These are phyloP conservation scores for Ichneumon xanthorius DNA, from an alignment of 2,888 invertebrate species.

Conservation along the genomic window DNA sequence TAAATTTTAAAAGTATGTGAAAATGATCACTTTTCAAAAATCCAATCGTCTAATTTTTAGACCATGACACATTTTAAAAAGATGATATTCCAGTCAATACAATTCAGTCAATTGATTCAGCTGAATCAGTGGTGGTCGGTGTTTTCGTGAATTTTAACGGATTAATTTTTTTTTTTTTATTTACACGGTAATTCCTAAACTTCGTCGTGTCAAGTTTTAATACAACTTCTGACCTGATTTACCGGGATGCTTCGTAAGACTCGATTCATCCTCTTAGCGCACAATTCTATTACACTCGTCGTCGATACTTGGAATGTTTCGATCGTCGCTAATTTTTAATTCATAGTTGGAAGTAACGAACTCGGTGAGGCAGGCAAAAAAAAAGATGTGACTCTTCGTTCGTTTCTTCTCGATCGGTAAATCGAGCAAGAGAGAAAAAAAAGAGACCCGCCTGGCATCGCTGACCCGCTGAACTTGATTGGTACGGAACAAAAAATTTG, in stretches of 20 bases:
- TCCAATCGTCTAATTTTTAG: too few relatives aligned
- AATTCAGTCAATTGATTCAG: too few relatives aligned
- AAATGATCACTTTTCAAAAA: too few relatives aligned
- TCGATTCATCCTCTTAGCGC: too few relatives aligned
- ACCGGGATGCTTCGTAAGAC: not conserved
- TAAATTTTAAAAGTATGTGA: too few relatives aligned
- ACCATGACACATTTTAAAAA: too few relatives aligned
- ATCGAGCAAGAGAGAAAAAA: too few relatives aligned
- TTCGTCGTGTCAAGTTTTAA: not conserved
- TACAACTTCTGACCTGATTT: not conserved
- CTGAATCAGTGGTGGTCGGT: too few relatives aligned
- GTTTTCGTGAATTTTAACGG: not conserved
- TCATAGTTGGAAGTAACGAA: not conserved
- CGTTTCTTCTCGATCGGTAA: too few relatives aligned
- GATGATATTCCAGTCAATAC: not conserved
- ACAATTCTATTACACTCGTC: too few relatives aligned
- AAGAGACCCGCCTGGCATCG: not conserved
- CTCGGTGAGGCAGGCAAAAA: not conserved
- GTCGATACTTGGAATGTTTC: not conserved
- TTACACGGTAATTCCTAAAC: not conserved
- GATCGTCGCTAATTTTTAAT: not conserved
- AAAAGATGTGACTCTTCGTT: too few relatives aligned
- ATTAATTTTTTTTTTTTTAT: not conserved
- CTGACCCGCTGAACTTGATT: constrained; percentile 6
- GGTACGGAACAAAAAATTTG: not conserved